Percentiles rank a stretch among this genome's conserved stretches.
Evolutionary conservation across 2,113 vertebrate genomes (phyloP).

Genomic region (Kobus ellipsiprymnus): DNA sequence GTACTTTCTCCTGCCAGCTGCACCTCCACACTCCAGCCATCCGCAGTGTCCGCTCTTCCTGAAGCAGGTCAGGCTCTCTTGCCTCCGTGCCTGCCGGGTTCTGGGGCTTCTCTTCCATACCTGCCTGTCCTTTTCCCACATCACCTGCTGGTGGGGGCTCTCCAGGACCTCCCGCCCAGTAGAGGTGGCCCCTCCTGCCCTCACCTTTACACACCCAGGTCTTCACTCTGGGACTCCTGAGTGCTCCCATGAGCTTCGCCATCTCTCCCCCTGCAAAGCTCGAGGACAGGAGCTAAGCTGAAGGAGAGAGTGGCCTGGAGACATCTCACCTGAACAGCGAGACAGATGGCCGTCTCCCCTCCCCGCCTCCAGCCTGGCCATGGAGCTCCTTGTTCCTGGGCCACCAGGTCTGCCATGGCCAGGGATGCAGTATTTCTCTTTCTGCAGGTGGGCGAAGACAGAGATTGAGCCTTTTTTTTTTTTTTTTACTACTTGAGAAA

Average conservation of each 20-base stretch:
- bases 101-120: background rate
- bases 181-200: background rate
- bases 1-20: background rate
- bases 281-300: background rate
- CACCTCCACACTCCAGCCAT: background rate
- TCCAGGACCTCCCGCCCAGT: background rate
- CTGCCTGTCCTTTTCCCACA: background rate
- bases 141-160: background rate
- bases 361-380: no score
- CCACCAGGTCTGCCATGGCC: background rate
- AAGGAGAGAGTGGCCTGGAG: background rate
- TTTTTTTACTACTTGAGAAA: background rate
- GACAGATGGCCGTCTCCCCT: no score
- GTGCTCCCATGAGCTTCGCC: background rate
- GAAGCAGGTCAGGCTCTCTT: background rate
- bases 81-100: rapidly evolving
- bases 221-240: background rate
- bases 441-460: background rate
- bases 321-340: background rate
- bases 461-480: background rate
- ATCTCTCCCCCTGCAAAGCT: background rate
- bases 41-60: rapidly evolving
- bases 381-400: background rate
- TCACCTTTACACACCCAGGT: background rate
- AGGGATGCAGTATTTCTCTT: background rate